Evolutionary conservation across 2,113 vertebrate genomes (phyloP).

Genomic region (Ceuthmochares aereus): DNA sequence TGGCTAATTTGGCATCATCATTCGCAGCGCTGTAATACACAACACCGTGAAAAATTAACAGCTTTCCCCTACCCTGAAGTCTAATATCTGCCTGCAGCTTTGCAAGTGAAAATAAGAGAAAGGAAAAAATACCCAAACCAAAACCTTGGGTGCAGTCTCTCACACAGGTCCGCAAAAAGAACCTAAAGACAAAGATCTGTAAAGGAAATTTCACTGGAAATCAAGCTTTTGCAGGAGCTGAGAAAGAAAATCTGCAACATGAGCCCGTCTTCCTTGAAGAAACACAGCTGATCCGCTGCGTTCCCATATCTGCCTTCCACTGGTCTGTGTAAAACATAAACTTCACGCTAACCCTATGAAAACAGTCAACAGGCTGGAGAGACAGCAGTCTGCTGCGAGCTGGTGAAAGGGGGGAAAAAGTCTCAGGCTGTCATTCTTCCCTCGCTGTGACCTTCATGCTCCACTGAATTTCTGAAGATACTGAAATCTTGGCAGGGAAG

Average conservation of each 20-base stretch:
- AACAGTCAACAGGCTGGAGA: conserved; percentile 61
- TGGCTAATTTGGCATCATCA: conserved; percentile 33
- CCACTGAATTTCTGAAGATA: conserved; percentile 76
- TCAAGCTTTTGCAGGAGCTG: conserved; percentile 10
- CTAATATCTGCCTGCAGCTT: not conserved
- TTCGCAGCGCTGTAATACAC: not conserved
- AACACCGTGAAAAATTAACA: conserved; percentile 15
- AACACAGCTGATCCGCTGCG: conserved; percentile 51
- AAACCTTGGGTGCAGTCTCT: not conserved
- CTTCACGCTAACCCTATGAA: conserved; percentile 64
- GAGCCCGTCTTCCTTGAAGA: conserved; percentile 45
- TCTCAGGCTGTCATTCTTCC: conserved; percentile 73
- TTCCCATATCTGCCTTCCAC: conserved; percentile 50
- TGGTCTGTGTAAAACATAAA: conserved; percentile 63
- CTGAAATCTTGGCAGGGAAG: conserved; percentile 78
- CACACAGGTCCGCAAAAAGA: not conserved
- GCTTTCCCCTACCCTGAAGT: not conserved
- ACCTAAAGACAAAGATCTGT: conserved; percentile 16
- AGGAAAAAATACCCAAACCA: not conserved
- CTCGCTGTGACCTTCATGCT: conserved; percentile 76
- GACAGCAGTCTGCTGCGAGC: conserved; percentile 41
- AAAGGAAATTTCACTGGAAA: conserved; percentile 41
- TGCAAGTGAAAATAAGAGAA: conserved; percentile 26
- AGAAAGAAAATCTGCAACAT: conserved; percentile 41
- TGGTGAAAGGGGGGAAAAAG: conserved; percentile 44